Base-by-base conservation (phyloP, 1,140 invertebrate genomes). In the Temnothorax longispinosus region DNA sequence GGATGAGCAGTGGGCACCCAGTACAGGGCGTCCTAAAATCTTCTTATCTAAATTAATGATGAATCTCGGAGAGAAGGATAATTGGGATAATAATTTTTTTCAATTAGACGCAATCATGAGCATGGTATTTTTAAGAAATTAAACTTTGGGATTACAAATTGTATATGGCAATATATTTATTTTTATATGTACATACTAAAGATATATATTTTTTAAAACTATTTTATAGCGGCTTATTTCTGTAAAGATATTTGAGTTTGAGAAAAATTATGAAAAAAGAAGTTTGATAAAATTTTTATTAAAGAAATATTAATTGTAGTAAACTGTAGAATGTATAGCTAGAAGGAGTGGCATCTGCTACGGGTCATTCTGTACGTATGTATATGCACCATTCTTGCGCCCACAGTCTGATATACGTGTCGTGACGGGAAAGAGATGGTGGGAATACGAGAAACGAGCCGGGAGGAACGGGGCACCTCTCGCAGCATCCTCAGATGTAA, bases 401-500 rank as follows among this genome's bases (percentile, higher is more conserved):
- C 38, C 35, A 76, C 13, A 65, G 69, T 54, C 54, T 35, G 62
- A 65, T 69, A 62, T 62, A 64, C 54, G 78, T 41, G 78, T 85
- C 44, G 47, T 78, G 82, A 64, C 35, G 72, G 47, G 82, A 84
- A 72, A 67, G 41, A 81, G 60, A 81, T 21, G 60, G 47, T 15
- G 54, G 67, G 85, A 80, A 58, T 81, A 71, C 74, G 72, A 77
- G 64, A 74, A 65, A 69, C 64, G 62, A 80, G 50, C 50, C 54
- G 65, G 56, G 76, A 52, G 71, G 62, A 86, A 88, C 71, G 85
- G 72, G 67, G 58, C 64, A 86, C 76, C 65, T 78, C 89, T 65
- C 65, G 88, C 69, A 32, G 69, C 60, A 84, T 84, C 56, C 80
- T 87, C 85, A 88, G 90, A 92, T 91, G 91, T 86, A 90, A 91